Evolutionary conservation across 2,797 vertebrate species (phyloP).

Genomic region (Lemur catta): DNA sequence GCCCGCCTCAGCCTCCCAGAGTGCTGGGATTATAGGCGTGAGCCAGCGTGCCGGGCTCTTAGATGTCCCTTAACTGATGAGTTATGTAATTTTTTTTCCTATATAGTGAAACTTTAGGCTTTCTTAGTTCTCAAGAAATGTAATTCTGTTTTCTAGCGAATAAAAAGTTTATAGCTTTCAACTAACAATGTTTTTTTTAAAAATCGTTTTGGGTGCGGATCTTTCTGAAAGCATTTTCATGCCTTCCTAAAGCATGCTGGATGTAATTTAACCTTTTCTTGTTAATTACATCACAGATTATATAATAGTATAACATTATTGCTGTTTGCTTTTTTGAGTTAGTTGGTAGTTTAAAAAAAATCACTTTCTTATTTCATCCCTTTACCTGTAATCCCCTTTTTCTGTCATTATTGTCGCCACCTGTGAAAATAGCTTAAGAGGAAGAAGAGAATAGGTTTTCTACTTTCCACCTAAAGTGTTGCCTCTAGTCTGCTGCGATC

Average conservation of each 20-base stretch:
- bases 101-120: background rate
- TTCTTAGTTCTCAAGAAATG: constrained; percentile 3
- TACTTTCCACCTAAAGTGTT: background rate
- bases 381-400: background rate
- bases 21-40: too few relatives aligned
- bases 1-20: too few relatives aligned
- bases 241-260: background rate
- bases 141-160: background rate
- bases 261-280: background rate
- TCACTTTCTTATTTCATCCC: background rate
- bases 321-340: background rate
- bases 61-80: background rate
- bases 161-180: background rate
- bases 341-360: background rate
- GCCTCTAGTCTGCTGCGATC: background rate
- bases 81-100: background rate
- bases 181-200: background rate
- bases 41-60: too few relatives aligned
- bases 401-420: background rate
- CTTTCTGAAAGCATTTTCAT: background rate
- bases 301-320: background rate
- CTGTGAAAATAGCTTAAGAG: background rate
- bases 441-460: background rate
- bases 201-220: background rate
- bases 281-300: background rate